Evolutionary conservation across 1,140 invertebrate genomes (phyloP), one percentile per base, ranked within the genome.

Genomic region (Drosophila rhopaloa): DNA sequence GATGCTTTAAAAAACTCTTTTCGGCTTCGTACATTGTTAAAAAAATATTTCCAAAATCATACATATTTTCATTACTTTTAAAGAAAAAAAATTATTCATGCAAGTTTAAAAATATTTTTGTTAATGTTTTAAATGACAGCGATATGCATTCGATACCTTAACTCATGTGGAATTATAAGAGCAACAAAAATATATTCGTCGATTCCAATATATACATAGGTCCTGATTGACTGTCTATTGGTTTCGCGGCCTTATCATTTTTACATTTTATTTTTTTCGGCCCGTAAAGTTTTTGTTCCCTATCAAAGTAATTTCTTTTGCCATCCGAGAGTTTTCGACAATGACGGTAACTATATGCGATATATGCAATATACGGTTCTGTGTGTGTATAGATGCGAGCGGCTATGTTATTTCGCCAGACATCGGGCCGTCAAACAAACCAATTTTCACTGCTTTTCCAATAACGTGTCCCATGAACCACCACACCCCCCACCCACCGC

Each of bases 391-490:
- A 16, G 14, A 24, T 24, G 55, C 19, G 19, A 8, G 38, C 29
- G 24, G 37, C 13, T 29, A 50, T 76, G 71, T 48, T 76, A 66
- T 72, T 77, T 67, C 63, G 46, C 61, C 83, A 88, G 83, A 89
- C 84, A 83, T 88, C 67, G 76, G 75, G 77, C 67, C 83, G 74
- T 88, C 83, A 86, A 86, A 86, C 83, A 86, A 86, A 86, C 83
- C 83, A 88, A 88, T 86, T 86, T 86, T 88, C 79, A 74, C 63
- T 76, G 65, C 86, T 88, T 88, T 88, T 79, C 67, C 83, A 86
- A 88, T 88, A 86, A 82, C 76, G 67, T 79, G 58, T 67, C 63
- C 79, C 81, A 62, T 66, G 37, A 16, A 38, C 27, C 50, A 9
- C 27, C 10, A 37, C 16, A 16, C 16, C 47, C 32, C 41, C 1